These are phyloP conservation scores for Griposia aprilina DNA, from an alignment of 2,888 invertebrate genomes.

Conservation along the genomic window DNA sequence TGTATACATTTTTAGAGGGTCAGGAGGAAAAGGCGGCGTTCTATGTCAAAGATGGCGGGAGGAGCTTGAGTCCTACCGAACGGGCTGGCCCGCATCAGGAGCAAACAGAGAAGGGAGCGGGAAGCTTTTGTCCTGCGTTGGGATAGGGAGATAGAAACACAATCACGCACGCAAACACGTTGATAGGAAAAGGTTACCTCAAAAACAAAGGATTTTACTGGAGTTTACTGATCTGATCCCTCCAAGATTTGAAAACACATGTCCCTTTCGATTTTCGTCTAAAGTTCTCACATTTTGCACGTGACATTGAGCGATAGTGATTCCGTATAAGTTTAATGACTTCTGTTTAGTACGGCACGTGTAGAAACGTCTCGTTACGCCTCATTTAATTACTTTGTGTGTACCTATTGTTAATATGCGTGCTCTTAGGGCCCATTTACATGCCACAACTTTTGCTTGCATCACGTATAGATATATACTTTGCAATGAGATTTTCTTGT, in stretches of 20 bases:
- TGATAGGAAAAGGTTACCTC: neutral
- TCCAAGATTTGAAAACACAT: slow-evolving; percentile 11
- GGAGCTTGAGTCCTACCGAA: neutral
- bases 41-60: neutral
- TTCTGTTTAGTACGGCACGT: slow-evolving; percentile 58
- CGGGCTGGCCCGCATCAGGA: neutral
- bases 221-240: neutral
- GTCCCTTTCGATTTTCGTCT: slow-evolving; percentile 32
- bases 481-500: slow-evolving; percentile 12
- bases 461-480: slow-evolving; percentile 11
- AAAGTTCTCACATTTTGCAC: slow-evolving; percentile 30
- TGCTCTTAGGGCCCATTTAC: slow-evolving; percentile 22
- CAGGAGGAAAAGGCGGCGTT: neutral
- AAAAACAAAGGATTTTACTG: slow-evolving; percentile 5
- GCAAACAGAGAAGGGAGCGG: neutral
- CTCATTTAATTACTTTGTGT: slow-evolving; percentile 60
- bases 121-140: neutral
- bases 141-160: neutral
- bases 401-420: slow-evolving; percentile 58
- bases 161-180: neutral
- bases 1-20: neutral
- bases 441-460: neutral
- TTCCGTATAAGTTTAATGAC: slow-evolving; percentile 58
- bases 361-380: slow-evolving; percentile 58
- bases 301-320: slow-evolving; percentile 43